Conservation (phyloP, 2,113 vertebrate genomes). For the Entosphenus tridentatus region DNA sequence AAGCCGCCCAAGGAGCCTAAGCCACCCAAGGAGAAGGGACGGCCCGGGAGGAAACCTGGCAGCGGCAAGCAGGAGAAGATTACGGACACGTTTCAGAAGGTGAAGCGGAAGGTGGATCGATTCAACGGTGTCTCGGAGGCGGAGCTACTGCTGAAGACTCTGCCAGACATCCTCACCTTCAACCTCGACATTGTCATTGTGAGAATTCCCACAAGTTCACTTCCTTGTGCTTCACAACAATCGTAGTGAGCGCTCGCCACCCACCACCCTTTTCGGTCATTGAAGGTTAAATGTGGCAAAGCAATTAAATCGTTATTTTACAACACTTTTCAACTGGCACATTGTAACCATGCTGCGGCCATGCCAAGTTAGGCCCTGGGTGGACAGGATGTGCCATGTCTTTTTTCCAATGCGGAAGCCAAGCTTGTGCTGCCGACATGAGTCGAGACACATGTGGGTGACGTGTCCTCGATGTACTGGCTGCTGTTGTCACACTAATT, state of each 20-base stretch:
- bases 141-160: constrained; percentile 75
- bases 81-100: constrained; percentile 73
- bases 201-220: constrained; percentile 18
- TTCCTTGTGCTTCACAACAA: not conserved
- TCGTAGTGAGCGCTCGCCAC: not conserved
- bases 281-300: too few species aligned
- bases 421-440: too few species aligned
- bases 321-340: too few species aligned
- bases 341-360: too few species aligned
- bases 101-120: constrained; percentile 81
- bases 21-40: constrained; percentile 15
- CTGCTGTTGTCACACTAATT: too few species aligned
- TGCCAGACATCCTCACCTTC: constrained; percentile 74
- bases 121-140: constrained; percentile 91
- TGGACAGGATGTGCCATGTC: too few species aligned
- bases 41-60: constrained; percentile 16
- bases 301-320: too few species aligned
- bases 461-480: too few species aligned
- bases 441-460: too few species aligned
- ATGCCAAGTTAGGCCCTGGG: too few species aligned
- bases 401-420: too few species aligned
- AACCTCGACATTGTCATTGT: constrained; percentile 96
- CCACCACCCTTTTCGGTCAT: too few species aligned
- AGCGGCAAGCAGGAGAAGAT: constrained; percentile 75
- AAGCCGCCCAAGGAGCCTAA: constrained; percentile 24